Percentiles rank a stretch among this genome's conserved stretches.
phyloP scores from a whole-genome alignment of 2,888 invertebrate genomes.

The Pelosia muscerda region DNA sequence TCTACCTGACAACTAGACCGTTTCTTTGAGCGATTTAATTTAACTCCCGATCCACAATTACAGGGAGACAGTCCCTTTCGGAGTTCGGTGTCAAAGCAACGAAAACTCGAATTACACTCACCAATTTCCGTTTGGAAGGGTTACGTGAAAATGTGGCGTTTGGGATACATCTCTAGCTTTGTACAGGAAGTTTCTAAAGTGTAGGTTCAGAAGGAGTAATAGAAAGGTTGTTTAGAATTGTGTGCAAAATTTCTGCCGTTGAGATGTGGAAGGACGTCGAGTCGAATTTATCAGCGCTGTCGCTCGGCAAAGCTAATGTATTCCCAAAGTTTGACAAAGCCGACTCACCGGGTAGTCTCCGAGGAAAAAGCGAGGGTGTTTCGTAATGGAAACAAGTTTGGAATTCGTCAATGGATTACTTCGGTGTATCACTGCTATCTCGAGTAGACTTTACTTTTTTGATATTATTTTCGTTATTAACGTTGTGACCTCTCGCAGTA shows the following conservation, averaged over 20 bases:
- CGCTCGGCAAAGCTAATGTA: conserved; percentile 78
- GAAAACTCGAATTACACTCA: conserved; percentile 53
- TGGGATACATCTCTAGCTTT: conserved; percentile 48
- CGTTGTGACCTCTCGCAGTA: conserved; percentile 25
- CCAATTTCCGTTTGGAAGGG: conserved; percentile 49
- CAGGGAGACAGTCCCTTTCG: conserved; percentile 65
- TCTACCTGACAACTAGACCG: conserved; percentile 51
- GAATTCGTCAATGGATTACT: conserved; percentile 68
- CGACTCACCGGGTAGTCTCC: conserved; percentile 68
- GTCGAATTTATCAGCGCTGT: conserved; percentile 78
- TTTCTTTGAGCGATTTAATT: conserved; percentile 71
- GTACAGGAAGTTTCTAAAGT: conserved; percentile 12
- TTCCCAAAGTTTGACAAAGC: conserved; percentile 80
- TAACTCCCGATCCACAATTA: conserved; percentile 74
- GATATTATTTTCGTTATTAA: conserved; percentile 37
- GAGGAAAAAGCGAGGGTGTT: conserved; percentile 65
- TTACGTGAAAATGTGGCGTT: conserved; percentile 40
- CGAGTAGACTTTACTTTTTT: conserved; percentile 30
- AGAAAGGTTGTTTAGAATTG: conserved; percentile 32
- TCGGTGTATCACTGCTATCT: conserved; percentile 37
- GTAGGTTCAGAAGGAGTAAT: conserved; percentile 38
- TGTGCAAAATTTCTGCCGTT: conserved; percentile 16
- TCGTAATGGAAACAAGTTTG: conserved; percentile 63
- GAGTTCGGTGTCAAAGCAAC: conserved; percentile 74
- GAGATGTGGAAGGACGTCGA: conserved; percentile 56